Percentiles rank a stretch among this genome's conserved stretches.
phyloP scores from a whole-genome alignment of 2,888 invertebrate species.

The Papilio elwesi region DNA sequence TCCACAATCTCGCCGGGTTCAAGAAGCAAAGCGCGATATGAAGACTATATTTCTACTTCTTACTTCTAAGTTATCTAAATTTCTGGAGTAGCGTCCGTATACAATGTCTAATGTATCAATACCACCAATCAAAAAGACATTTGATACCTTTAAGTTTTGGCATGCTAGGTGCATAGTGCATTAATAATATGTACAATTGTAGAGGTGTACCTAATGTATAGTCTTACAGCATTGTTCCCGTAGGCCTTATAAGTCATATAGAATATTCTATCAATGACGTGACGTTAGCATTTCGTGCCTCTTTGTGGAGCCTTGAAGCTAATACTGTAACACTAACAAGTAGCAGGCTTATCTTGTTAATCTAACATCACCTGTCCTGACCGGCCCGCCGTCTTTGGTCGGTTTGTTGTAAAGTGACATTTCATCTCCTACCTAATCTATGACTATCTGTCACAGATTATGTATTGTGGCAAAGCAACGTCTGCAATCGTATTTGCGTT shows the following conservation, averaged over 20 bases:
- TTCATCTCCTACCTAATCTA: constrained; percentile 28
- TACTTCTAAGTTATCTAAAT: too few species aligned
- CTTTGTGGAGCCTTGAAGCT: constrained; percentile 34
- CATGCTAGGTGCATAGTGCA: too few species aligned
- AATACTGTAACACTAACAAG: constrained; percentile 36
- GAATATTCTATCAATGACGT: constrained; percentile 37
- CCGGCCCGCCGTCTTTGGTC: constrained; percentile 25
- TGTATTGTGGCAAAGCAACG: background rate
- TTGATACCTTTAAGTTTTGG: too few species aligned
- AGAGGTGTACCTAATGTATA: background rate
- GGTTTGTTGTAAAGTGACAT: constrained; percentile 35
- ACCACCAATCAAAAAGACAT: too few species aligned
- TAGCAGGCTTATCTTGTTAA: constrained; percentile 35
- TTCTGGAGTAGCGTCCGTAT: too few species aligned
- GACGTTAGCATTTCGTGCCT: constrained; percentile 28
- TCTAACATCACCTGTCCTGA: constrained; percentile 32
- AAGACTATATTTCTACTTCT: too few species aligned
- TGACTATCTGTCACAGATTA: constrained; percentile 11
- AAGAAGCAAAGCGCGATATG: too few species aligned
- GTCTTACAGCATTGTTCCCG: background rate
- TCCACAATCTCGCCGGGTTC: too few species aligned
- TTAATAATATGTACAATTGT: too few species aligned
- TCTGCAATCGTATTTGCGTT: background rate
- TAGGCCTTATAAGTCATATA: constrained; percentile 22
- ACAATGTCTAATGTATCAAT: too few species aligned